A percentile compares a stretch with the other conserved stretches of the same genome.
These are phyloP conservation scores for Chironomus tentans DNA, from an alignment of 2,888 invertebrate species.

Conservation along the genomic window DNA sequence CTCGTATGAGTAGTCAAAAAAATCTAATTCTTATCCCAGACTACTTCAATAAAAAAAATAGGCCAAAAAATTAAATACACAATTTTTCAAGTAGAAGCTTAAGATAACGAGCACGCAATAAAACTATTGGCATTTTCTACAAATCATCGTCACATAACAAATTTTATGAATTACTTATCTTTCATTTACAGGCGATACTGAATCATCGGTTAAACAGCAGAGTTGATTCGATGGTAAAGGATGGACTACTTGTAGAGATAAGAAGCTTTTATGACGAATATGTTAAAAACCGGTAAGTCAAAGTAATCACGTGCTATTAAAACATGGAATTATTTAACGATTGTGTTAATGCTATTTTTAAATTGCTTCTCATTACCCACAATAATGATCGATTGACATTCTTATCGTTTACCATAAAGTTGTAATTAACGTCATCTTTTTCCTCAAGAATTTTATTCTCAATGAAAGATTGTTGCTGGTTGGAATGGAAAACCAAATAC, in stretches of 20 bases:
- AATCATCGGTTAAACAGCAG: slow-evolving; percentile 39
- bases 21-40: too few relatives aligned
- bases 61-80: neutral
- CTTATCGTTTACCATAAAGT: too few relatives aligned
- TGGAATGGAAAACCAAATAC: too few relatives aligned
- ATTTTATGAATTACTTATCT: neutral
- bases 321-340: neutral
- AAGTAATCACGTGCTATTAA: neutral
- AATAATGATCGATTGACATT: too few relatives aligned
- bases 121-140: neutral
- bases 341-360: neutral
- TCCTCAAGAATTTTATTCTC: too few relatives aligned
- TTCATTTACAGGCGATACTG: slow-evolving; percentile 35
- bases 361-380: neutral
- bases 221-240: slow-evolving; percentile 39
- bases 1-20: too few relatives aligned
- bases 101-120: neutral
- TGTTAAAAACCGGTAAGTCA: neutral
- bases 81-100: neutral
- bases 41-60: neutral
- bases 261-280: slow-evolving; percentile 36
- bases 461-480: too few relatives aligned
- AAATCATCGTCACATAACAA: neutral
- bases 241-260: slow-evolving; percentile 38
- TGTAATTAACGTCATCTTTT: too few relatives aligned